Evolutionary conservation across 2,797 vertebrate genomes (phyloP), one percentile per base, ranked within the genome.

Genomic region (Falco peregrinus): DNA sequence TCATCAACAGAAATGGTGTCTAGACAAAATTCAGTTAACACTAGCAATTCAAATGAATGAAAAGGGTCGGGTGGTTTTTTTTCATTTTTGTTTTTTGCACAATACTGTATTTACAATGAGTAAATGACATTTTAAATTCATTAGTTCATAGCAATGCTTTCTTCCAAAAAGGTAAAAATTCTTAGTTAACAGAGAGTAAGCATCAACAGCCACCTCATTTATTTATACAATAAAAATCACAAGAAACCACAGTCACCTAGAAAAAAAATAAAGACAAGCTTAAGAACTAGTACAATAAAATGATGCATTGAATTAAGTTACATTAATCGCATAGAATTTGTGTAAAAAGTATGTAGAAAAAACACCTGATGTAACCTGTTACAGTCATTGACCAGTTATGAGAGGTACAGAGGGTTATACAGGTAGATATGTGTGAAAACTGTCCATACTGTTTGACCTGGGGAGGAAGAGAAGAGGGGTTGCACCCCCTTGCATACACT

Each of bases 281-380:
- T 98, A 99, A 99, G 98, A 99, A 98, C 98, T 99, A 99, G 98
- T 98, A 99, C 99, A 99, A 99, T 98, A 99, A 99, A 99, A 99
- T 98, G 98, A 99, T 99, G 99, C 99, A 99, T 98, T 98, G 98
- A 99, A 99, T 99, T 98, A 98, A 98, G 99, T 99, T 99, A 99
- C 99, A 99, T 99, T 99, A 99, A 99, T 99, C 98, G 98, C 99
- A 99, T 99, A 99, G 98, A 99, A 99, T 99, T 98, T 99, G 99
- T 99, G 99, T 99, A 99, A 99, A 99, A 99, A 99, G 99, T 99
- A 99, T 99, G 99, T 99, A 99, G 99, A 99, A 99, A 97, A 99
- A 99, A 99, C 99, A 99, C 99, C 99, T 99, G 99, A 99, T 99
- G 99, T 99, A 98, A 99, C 99, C 99, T 99, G 99, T 99, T 99